Percentiles rank a stretch among this genome's conserved stretches.
These are phyloP conservation scores for Chondrilla cf. caribensis DNA, from an alignment of 37 sponge, comb jelly and placozoan species.

Conservation along the genomic window DNA sequence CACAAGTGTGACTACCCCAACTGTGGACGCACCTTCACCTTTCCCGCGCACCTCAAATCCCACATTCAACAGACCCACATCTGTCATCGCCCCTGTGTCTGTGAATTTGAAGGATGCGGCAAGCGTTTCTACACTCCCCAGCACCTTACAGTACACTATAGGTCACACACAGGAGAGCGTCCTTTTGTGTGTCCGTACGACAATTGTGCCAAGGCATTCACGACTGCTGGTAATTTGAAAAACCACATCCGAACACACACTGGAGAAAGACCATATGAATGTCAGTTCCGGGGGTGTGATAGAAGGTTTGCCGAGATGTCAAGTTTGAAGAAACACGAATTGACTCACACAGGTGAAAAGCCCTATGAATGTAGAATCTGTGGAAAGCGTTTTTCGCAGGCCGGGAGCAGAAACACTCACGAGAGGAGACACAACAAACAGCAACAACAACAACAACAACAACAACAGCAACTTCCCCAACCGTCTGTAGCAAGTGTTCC, in stretches of 20 bases:
- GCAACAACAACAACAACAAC: not conserved
- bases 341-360: slow-evolving; percentile 84
- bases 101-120: slow-evolving; percentile 82
- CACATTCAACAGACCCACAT: slow-evolving; percentile 79
- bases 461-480: too few species aligned
- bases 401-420: slow-evolving; percentile 79
- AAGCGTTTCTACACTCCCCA: slow-evolving; percentile 85
- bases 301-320: slow-evolving; percentile 85
- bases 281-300: slow-evolving; percentile 69
- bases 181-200: slow-evolving; percentile 76
- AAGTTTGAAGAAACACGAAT: slow-evolving; percentile 82
- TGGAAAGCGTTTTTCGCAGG: slow-evolving; percentile 79
- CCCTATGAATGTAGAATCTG: slow-evolving; percentile 80
- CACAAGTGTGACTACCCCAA: slow-evolving; percentile 79
- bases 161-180: slow-evolving; percentile 79
- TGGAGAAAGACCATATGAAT: slow-evolving; percentile 77
- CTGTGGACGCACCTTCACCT: slow-evolving; percentile 75
- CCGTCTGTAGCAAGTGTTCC: too few species aligned
- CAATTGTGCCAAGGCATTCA: slow-evolving; percentile 78
- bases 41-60: slow-evolving; percentile 72
- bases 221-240: slow-evolving; percentile 81
- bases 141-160: slow-evolving; percentile 73
- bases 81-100: slow-evolving; percentile 76
- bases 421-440: slow-evolving; percentile 62
- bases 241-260: slow-evolving; percentile 90